These are phyloP conservation scores for Stictocephala bisonia DNA, from an alignment of 2,888 invertebrate genomes.

Conservation along the genomic window DNA sequence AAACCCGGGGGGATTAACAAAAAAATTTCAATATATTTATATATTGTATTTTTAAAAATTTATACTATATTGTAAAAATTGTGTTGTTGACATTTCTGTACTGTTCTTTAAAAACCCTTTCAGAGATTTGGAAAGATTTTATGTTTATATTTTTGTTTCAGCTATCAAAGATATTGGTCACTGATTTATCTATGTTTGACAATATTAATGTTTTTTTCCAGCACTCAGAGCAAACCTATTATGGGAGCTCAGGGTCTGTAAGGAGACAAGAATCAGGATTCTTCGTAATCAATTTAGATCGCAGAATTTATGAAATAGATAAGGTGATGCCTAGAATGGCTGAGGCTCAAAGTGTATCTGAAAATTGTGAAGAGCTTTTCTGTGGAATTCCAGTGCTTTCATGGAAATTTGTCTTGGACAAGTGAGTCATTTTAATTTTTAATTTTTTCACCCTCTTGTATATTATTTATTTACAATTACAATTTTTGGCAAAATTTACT, in stretches of 20 bases:
- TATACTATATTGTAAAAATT: too few species aligned
- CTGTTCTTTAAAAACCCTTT: too few species aligned
- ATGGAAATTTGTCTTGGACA: constrained; percentile 15
- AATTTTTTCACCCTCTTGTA: background rate
- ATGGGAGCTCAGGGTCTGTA: constrained; percentile 26
- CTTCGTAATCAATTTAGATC: constrained; percentile 26
- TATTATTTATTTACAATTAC: too few species aligned
- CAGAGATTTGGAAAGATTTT: too few species aligned
- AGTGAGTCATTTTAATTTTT: background rate
- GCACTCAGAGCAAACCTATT: constrained; percentile 34
- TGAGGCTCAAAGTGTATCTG: constrained; percentile 8
- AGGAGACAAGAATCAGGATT: constrained; percentile 25
- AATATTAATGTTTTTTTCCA: background rate
- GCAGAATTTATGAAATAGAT: constrained; percentile 30
- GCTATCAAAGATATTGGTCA: too few species aligned
- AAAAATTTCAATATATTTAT: too few species aligned
- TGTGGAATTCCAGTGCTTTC: constrained; percentile 36
- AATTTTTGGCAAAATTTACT: too few species aligned
- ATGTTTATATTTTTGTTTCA: too few species aligned
- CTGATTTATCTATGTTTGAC: too few species aligned
- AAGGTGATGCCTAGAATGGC: constrained; percentile 30
- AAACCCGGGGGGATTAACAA: too few species aligned
- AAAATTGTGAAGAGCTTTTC: constrained; percentile 34
- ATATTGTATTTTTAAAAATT: too few species aligned
- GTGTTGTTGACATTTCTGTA: too few species aligned